Evolutionary conservation across 2,113 vertebrate species (phyloP).

Genomic region (Dromaius novaehollandiae): DNA sequence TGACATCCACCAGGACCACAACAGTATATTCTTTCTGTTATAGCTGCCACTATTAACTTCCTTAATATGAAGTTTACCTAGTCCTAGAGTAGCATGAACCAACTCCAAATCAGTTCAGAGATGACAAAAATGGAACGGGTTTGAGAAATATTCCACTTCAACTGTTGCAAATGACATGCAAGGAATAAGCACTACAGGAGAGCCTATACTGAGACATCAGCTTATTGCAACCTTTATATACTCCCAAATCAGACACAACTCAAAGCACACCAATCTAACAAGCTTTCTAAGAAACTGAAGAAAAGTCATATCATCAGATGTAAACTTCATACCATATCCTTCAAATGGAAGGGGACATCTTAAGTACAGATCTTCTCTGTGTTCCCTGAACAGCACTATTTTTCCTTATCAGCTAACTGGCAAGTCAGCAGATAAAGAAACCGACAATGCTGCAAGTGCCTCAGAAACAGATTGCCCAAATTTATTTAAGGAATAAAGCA

Average conservation of each 20-base stretch:
- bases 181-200: neutral
- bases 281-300: neutral
- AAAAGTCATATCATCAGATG: neutral
- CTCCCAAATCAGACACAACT: neutral
- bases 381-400: neutral
- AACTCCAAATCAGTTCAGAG: neutral
- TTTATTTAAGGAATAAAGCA: neutral
- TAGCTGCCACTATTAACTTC: neutral
- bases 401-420: neutral
- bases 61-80: neutral
- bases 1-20: neutral
- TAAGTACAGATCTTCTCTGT: neutral
- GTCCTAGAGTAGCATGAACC: neutral
- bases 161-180: neutral
- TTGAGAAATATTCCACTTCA: neutral
- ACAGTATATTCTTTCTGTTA: neutral
- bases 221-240: neutral
- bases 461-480: neutral
- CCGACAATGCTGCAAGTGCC: neutral
- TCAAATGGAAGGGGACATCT: neutral
- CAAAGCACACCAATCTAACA: neutral
- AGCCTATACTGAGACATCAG: neutral
- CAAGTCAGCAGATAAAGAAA: neutral
- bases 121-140: neutral
- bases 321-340: neutral